Evolutionary conservation across 2,797 vertebrate species (phyloP).

Genomic region (Tiaroga cobitis): DNA sequence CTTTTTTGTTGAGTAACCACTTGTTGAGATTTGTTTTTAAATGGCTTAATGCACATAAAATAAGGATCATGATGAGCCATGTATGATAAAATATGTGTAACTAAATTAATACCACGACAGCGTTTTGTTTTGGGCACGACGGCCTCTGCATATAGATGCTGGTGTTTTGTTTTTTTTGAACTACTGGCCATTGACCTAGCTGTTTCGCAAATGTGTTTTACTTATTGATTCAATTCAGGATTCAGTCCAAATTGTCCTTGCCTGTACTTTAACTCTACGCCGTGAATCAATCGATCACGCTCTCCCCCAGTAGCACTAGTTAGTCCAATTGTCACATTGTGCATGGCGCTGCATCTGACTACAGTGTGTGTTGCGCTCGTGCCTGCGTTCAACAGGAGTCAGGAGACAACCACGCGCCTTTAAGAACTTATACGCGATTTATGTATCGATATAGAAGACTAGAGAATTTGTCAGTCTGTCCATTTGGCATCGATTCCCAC

Average conservation of each 20-base stretch:
- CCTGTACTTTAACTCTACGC: constrained; percentile 63
- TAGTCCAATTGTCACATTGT: constrained; percentile 68
- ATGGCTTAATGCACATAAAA: not conserved
- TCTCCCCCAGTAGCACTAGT: constrained; percentile 49
- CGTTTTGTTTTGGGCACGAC: not conserved
- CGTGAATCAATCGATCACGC: constrained; percentile 64
- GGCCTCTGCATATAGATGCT: not conserved
- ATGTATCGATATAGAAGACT: not conserved
- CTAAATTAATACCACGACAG: too few species aligned
- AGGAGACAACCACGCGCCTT: constrained; percentile 17
- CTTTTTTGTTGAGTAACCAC: constrained; percentile 6
- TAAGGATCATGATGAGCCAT: not conserved
- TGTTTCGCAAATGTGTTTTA: constrained; percentile 16
- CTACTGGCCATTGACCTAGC: constrained; percentile 5
- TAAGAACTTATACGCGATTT: not conserved
- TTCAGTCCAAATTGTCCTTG: constrained; percentile 58
- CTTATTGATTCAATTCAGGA: constrained; percentile 19
- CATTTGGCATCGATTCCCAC: not conserved
- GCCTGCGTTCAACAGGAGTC: constrained; percentile 67
- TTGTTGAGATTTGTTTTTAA: not conserved
- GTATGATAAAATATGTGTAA: not conserved
- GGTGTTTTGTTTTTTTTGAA: not conserved
- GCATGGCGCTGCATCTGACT: constrained; percentile 62
- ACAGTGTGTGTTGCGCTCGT: constrained; percentile 54
- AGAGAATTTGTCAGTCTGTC: not conserved